Evolutionary conservation across 2,113 vertebrate genomes (phyloP), one percentile per base, ranked within the genome.

Genomic region (Siniperca chuatsi): DNA sequence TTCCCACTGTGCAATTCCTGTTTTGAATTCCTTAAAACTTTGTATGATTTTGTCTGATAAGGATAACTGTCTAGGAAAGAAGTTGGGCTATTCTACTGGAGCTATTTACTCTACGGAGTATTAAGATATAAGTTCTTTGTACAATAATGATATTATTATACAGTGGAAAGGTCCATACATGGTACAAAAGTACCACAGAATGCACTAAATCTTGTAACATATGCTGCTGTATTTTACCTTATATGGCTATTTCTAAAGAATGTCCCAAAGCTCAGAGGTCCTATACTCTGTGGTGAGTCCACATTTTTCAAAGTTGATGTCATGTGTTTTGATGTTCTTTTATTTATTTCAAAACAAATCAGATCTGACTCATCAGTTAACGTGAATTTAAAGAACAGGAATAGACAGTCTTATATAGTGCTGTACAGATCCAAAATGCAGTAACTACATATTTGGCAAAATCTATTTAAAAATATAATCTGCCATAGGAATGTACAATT

Each of bases 1-100:
- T 82, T 81, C 75, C 88, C 84, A 9, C 66, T 86, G 44, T 80
- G 77, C 80, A 76, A 83, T 92, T 94, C 93, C 92, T 94, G 94
- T 94, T 93, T 90, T 79, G 90, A 90, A 92, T 94, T 93, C 90
- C 87, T 81, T 52, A 67, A 92, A 83, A 58, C 20, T 33, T 67
- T 68, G 50, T 5, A 29, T 10, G 42, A 82, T 69, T 92, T 87
- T 6, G 23, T 50, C 46, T 71, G 91, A 94, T 90, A 82, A 87
- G 54, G 57, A 61, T 74, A 70, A 88, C 76, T 77, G 50, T 85
- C 11, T 1, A 18, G 70, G 29, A 66, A 77, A 6, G 40, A 77
- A 23, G 4, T 23, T 25, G 12, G 16, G 9, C 25, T 20, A 21
- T 48, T 15, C 46, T 48, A 48, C 46, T 75, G 21, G 42, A 20